Base-by-base conservation (phyloP, 92 coral and sea anemone species). In the Ricordea florida region DNA sequence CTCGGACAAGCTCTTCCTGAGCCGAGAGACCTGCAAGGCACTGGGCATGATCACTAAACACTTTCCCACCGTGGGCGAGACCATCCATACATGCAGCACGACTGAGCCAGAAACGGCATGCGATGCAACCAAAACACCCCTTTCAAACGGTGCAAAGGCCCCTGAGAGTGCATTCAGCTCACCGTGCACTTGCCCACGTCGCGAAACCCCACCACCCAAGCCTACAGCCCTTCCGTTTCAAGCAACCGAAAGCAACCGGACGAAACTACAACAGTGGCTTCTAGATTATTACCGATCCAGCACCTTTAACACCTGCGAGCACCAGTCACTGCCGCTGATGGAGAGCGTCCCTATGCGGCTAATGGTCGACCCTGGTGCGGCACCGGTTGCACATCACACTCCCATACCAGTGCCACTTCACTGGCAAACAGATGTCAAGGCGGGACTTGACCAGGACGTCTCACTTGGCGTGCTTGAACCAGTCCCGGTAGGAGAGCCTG, bases 221-320 rank as follows among this genome's bases (percentile, higher is more conserved):
- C 58, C 76, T 14, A 49, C 43, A 23, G 6, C 38, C 8, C 69
- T 57, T 8, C 71, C 66, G 2, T 65, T 63, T 38, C 81, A 76
- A 10, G 77, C 57, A 26, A 55, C 77, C 3, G 72, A 66, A 21
- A 62, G 38, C 6, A 85, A 87, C 76, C 42, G 59, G 13, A 11
- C n/a, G 35, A 64, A 24, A 16, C 49, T 80, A 34, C 61, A 80
- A 48, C 30, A 75, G 9, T 80, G 92, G 87, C 72, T 86, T 8
- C 72, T 87, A n/a, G 80, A 82, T 15, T 53, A 81, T 38, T 87
- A 76, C 76, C 69, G 23, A n/a, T 87, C 85, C 41, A 75, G 85
- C 44, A 87, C 81, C 10, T 87, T 87, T 68, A 76, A 69, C 57
- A 69, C 59, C 4, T 86, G 81, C 57, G 64, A 68, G 27, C 86